Evolutionary conservation across 2,113 vertebrate species (phyloP), one percentile per base, ranked within the genome.

Genomic region (Macquaria australasica): DNA sequence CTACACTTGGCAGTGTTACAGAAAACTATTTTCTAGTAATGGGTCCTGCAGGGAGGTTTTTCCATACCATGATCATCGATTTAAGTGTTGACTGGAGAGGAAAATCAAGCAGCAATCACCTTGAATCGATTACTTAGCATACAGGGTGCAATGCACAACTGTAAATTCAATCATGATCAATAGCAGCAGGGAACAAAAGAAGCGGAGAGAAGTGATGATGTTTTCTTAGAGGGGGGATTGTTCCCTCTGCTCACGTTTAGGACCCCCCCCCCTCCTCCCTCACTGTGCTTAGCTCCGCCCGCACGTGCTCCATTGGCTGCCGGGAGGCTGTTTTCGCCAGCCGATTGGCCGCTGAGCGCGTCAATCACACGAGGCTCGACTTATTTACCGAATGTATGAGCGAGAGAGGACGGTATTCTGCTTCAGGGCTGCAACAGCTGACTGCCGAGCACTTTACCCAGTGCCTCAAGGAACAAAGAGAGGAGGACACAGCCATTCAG

Each of bases 331-430:
- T 94, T 95, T 93, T 93, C 84, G 86, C 45, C 6, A 4, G 6
- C 4, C 3, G 80, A 92, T 91, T 96, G 95, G 95, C 73, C 64
- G 51, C 6, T 0, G 1, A 0, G 12, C 23, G 3, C 77, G 94
- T 94, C 95, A 63, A 1, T 95, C 87, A 64, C 45, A 3, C 84
- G 53, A 55, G 78, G 77, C 86, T 76, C 79, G 73, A 88, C 81
- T 95, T 96, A 96, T 95, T 94, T 96, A 96, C 82, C 78, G 89
- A 91, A 92, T 85, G 85, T 91, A 87, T 87, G 92, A 41, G 84
- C 56, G 3, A 62, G 48, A 72, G 62, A 81, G 80, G 88, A 79
- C 77, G 87, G 83, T 89, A 90, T 95, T 94, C 92, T 90, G 93
- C 92, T 93, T 51, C 28, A 72, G 89, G 87, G 88, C 90, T 72